phyloP scores from a whole-genome alignment of 1,140 invertebrate species.

The Pseudachorutes palmiensis region DNA sequence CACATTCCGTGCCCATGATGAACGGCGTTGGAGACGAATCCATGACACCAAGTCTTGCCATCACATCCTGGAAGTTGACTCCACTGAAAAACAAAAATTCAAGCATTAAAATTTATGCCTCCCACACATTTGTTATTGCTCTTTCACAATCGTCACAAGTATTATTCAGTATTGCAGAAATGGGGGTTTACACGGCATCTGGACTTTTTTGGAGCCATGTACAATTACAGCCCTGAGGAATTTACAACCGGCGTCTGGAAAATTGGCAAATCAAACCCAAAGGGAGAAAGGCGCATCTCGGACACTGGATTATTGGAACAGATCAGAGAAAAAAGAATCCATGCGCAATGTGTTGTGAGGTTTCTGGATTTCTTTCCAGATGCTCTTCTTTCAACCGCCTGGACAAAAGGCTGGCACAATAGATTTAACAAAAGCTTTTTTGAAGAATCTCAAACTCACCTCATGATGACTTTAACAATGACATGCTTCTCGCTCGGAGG shows the following conservation, averaged over 20 bases:
- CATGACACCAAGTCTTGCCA: conserved; percentile 72
- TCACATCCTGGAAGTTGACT: conserved; percentile 74
- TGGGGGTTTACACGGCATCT: too few relatives aligned
- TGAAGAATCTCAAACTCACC: too few relatives aligned
- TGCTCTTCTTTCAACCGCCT: conserved; percentile 3
- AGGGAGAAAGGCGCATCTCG: background rate
- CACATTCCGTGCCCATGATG: conserved; percentile 78
- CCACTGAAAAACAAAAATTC: conserved; percentile 55
- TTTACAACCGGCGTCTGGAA: background rate
- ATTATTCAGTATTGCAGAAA: too few relatives aligned
- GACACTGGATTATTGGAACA: too few relatives aligned
- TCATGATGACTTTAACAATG: conserved; percentile 21
- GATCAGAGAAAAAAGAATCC: too few relatives aligned
- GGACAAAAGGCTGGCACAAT: too few relatives aligned
- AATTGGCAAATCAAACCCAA: background rate
- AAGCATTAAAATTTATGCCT: background rate
- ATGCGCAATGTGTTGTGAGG: background rate
- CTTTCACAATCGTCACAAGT: too few relatives aligned
- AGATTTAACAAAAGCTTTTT: too few relatives aligned
- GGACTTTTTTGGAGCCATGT: background rate
- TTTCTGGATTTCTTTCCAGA: conserved; percentile 9
- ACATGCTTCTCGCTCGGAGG: conserved; percentile 10
- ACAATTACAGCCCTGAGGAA: background rate
- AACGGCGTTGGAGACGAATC: conserved; percentile 68
- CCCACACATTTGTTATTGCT: background rate